phyloP scores from a whole-genome alignment of 2,888 invertebrate species.

The Gastrophysa polygoni region DNA sequence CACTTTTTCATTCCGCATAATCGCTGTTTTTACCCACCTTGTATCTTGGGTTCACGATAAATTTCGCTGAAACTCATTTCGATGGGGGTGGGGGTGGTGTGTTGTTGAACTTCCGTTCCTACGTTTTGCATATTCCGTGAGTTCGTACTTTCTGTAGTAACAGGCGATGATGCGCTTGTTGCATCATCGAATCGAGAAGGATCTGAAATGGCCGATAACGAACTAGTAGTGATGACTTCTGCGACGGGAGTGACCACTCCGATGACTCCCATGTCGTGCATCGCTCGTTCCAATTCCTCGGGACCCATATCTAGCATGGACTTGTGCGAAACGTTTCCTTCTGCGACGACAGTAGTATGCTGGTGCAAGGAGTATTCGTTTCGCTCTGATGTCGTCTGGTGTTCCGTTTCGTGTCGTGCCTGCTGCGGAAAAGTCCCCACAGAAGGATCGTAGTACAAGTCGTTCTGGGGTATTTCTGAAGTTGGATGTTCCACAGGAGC shows the following conservation, averaged over 20 bases:
- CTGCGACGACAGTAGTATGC: background rate
- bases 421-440: background rate
- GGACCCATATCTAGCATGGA: background rate
- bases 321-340: background rate
- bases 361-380: background rate
- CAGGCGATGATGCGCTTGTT: no score
- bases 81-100: no score
- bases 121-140: no score
- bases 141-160: no score
- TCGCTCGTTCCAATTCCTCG: background rate
- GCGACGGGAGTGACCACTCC: background rate
- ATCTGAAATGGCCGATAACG: no score
- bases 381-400: background rate
- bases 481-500: background rate
- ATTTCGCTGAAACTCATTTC: constrained; percentile 11
- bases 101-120: no score
- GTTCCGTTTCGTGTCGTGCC: constrained; percentile 1
- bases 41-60: constrained; percentile 28
- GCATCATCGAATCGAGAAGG: no score
- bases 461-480: constrained; percentile 1
- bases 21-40: constrained; percentile 26
- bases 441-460: constrained; percentile 14
- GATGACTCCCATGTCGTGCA: background rate
- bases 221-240: background rate
- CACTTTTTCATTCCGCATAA: no score